phyloP scores from a whole-genome alignment of 2,888 invertebrate species.

The Calameuta pallipes region DNA sequence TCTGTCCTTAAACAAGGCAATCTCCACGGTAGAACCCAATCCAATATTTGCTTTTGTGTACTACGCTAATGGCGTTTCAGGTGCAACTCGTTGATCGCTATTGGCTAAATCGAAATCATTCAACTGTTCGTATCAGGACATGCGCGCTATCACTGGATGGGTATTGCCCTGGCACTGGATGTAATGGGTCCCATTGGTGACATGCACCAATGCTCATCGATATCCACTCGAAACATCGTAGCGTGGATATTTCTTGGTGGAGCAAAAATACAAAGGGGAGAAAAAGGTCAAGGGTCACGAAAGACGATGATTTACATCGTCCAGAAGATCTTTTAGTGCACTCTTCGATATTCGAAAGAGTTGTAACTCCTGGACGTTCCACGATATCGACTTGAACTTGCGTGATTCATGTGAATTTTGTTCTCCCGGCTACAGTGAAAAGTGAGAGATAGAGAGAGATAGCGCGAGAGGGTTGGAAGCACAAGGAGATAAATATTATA shows the following conservation, averaged over 20 bases:
- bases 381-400: neutral
- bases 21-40: neutral
- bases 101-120: neutral
- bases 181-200: neutral
- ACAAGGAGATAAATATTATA: neutral
- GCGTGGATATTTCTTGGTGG: neutral
- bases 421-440: neutral
- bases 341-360: neutral
- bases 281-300: neutral
- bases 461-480: neutral
- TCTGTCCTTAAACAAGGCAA: neutral
- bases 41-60: neutral
- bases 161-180: neutral
- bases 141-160: neutral
- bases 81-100: neutral
- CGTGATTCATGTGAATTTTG: neutral
- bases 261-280: neutral
- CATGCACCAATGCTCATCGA: neutral
- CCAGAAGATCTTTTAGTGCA: neutral
- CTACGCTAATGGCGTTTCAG: neutral
- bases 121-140: neutral
- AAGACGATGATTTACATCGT: neutral
- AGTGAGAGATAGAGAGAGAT: neutral
- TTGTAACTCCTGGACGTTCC: neutral
- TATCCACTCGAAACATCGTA: neutral